phyloP scores from a whole-genome alignment of 2,113 vertebrate genomes.

The Tachuris rubrigastra region DNA sequence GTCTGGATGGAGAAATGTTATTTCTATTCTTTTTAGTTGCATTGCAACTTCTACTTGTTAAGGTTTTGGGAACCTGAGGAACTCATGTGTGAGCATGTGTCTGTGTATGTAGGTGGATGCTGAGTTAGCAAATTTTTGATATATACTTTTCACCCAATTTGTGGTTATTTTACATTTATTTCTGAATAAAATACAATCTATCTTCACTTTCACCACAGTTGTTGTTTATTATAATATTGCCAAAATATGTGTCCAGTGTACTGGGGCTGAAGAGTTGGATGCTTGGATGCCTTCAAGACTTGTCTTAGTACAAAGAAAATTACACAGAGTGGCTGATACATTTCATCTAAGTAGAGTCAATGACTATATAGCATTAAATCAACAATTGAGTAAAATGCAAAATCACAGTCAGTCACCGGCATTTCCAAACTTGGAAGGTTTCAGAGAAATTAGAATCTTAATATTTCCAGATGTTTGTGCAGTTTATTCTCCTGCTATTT shows the following conservation, averaged over 20 bases:
- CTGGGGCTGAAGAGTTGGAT: background rate
- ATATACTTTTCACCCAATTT: background rate
- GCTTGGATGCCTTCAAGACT: background rate
- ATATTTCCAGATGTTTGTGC: background rate
- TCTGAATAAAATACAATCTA: background rate
- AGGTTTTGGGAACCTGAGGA: background rate
- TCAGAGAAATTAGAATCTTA: background rate
- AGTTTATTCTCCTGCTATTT: background rate
- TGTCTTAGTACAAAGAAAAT: background rate
- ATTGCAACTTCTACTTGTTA: background rate
- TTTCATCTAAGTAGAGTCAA: background rate
- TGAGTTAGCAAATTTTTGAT: background rate
- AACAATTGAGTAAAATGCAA: background rate
- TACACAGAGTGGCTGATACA: background rate
- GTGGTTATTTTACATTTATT: background rate
- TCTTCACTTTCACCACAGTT: background rate
- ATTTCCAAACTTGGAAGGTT: background rate
- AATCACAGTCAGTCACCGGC: background rate
- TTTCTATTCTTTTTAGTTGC: background rate
- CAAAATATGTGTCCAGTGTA: background rate
- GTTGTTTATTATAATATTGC: background rate
- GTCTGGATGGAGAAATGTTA: background rate
- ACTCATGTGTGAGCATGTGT: background rate
- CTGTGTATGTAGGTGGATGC: background rate
- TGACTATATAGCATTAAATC: background rate